phyloP scores from a whole-genome alignment of 2,888 invertebrate genomes.

The Netelia fuscicornis region DNA sequence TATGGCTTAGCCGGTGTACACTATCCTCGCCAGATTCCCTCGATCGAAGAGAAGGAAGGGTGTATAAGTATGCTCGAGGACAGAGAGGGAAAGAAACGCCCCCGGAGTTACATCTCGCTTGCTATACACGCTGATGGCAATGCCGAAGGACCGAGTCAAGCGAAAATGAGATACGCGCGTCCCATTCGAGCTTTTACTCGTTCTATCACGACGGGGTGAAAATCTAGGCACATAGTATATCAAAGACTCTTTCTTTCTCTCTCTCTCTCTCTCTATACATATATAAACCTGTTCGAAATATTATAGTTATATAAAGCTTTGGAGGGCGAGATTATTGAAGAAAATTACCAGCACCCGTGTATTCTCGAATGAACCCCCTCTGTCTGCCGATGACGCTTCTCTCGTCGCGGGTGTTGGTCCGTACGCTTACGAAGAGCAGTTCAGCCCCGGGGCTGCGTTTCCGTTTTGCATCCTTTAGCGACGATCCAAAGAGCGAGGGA shows the following conservation, averaged over 20 bases:
- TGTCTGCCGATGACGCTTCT: constrained; percentile 36
- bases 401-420: constrained; percentile 6
- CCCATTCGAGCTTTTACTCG: background rate
- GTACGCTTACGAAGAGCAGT: background rate
- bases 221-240: background rate
- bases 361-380: constrained; percentile 1
- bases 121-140: background rate
- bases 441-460: constrained; percentile 40
- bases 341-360: constrained; percentile 73
- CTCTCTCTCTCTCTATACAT: background rate
- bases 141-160: constrained; percentile 7
- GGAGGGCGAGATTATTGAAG: constrained; percentile 72
- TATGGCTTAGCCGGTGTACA: no score
- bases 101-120: constrained; percentile 5
- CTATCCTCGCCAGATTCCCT: background rate
- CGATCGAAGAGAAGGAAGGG: background rate
- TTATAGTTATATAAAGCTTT: background rate
- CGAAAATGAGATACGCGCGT: constrained; percentile 15
- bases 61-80: constrained; percentile 24
- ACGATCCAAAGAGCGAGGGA: constrained; percentile 32
- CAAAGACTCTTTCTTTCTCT: background rate
- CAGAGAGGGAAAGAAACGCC: background rate
- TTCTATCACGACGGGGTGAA: background rate
- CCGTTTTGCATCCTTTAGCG: constrained; percentile 46
- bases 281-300: background rate